A percentile compares a stretch with the other conserved stretches of the same genome.
These are phyloP conservation scores for Trichogramma evanescens DNA, from an alignment of 2,888 invertebrate genomes.

Conservation along the genomic window DNA sequence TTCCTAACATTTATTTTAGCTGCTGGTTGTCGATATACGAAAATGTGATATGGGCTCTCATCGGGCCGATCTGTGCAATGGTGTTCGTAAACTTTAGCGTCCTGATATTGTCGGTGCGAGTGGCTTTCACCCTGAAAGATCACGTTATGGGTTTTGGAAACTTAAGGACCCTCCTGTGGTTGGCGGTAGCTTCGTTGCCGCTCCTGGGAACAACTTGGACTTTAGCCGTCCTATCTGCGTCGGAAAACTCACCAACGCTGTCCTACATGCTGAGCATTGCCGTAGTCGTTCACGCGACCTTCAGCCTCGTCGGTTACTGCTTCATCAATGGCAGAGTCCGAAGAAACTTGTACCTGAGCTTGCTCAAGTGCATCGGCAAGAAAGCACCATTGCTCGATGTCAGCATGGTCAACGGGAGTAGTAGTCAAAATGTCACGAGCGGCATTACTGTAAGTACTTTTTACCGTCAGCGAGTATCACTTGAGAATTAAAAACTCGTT, in stretches of 20 bases:
- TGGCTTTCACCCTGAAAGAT: constrained; percentile 84
- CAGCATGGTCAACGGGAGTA: constrained; percentile 61
- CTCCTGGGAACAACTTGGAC: constrained; percentile 83
- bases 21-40: constrained; percentile 94
- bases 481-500: neutral
- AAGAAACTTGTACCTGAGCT: constrained; percentile 63
- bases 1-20: constrained; percentile 50
- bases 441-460: constrained; percentile 45
- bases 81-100: constrained; percentile 72
- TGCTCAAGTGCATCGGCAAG: constrained; percentile 71
- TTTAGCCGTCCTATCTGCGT: constrained; percentile 69
- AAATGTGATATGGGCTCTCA: constrained; percentile 90
- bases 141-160: constrained; percentile 72
- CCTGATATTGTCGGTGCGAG: constrained; percentile 77
- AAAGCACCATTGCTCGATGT: constrained; percentile 75
- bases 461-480: neutral
- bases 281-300: constrained; percentile 72
- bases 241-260: constrained; percentile 64
- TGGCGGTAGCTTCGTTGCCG: constrained; percentile 80
- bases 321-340: constrained; percentile 79
- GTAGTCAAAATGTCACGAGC: constrained; percentile 68
- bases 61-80: constrained; percentile 78
- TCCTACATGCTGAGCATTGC: constrained; percentile 72
- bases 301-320: constrained; percentile 79
- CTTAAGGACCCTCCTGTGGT: constrained; percentile 71